phyloP scores from a whole-genome alignment of 2,113 vertebrate genomes.

The Ictalurus furcatus region DNA sequence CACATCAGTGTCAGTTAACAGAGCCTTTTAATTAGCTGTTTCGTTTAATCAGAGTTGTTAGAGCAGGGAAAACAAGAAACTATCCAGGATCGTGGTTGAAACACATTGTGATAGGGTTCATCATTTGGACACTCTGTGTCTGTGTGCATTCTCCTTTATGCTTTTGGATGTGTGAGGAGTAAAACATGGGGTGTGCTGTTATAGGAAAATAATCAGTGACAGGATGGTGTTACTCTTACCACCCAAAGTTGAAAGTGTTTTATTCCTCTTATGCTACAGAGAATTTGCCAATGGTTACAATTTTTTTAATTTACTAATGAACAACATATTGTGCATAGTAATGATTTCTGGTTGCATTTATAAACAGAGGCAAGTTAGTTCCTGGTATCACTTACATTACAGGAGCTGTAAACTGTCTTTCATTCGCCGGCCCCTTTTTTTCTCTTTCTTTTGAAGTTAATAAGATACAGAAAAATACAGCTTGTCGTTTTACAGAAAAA shows the following conservation, averaged over 20 bases:
- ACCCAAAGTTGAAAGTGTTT: too few species aligned
- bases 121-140: neutral
- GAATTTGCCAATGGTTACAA: neutral
- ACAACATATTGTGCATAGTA: neutral
- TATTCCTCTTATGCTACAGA: neutral
- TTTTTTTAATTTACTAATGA: neutral
- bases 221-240: neutral
- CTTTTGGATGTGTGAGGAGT: neutral
- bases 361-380: neutral
- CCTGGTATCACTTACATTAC: neutral
- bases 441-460: neutral
- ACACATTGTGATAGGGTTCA: neutral
- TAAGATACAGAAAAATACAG: neutral
- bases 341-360: neutral
- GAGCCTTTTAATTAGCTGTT: slow-evolving; percentile 1
- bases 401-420: neutral
- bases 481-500: neutral
- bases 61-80: neutral
- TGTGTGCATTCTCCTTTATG: neutral
- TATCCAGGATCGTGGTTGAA: neutral
- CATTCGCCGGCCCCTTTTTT: neutral
- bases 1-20: neutral
- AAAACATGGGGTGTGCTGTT: neutral
- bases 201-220: neutral
- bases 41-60: slow-evolving; percentile 3